A percentile compares a stretch with the other conserved stretches of the same genome.
phyloP scores from a whole-genome alignment of 2,888 invertebrate genomes.

The Digitonthophagus gazella region DNA sequence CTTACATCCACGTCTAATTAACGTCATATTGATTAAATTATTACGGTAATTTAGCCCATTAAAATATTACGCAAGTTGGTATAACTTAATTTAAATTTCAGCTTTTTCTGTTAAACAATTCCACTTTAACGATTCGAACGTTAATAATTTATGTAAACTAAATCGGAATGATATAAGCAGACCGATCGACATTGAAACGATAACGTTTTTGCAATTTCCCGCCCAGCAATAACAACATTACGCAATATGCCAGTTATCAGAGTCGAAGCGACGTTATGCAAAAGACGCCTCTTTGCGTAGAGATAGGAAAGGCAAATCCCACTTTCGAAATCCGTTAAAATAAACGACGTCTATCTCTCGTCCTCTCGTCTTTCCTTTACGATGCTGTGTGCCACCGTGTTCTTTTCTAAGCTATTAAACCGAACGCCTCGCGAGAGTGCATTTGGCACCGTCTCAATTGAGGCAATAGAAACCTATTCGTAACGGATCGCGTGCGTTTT shows the following conservation, averaged over 20 bases:
- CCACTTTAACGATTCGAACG: neutral
- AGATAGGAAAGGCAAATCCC: neutral
- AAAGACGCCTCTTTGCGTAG: neutral
- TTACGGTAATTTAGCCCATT: too few relatives aligned
- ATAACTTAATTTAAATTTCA: too few relatives aligned
- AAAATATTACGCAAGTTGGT: too few relatives aligned
- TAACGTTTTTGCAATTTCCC: neutral
- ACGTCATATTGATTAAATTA: too few relatives aligned
- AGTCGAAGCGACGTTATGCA: neutral
- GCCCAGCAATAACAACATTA: neutral
- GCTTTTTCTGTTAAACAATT: too few relatives aligned
- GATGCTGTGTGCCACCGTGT: too few relatives aligned
- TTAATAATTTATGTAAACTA: neutral
- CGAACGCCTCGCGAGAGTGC: neutral
- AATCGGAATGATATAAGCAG: neutral
- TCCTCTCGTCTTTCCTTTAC: too few relatives aligned
- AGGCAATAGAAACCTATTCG: neutral
- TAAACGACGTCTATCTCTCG: neutral
- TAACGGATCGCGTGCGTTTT: neutral
- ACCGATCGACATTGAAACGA: neutral
- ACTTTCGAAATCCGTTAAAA: neutral
- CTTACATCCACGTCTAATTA: too few relatives aligned
- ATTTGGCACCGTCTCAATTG: neutral
- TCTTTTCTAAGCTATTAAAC: neutral
- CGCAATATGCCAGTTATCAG: neutral